Evolutionary conservation across 2,797 vertebrate genomes (phyloP).

Genomic region (Siniperca obscura): DNA sequence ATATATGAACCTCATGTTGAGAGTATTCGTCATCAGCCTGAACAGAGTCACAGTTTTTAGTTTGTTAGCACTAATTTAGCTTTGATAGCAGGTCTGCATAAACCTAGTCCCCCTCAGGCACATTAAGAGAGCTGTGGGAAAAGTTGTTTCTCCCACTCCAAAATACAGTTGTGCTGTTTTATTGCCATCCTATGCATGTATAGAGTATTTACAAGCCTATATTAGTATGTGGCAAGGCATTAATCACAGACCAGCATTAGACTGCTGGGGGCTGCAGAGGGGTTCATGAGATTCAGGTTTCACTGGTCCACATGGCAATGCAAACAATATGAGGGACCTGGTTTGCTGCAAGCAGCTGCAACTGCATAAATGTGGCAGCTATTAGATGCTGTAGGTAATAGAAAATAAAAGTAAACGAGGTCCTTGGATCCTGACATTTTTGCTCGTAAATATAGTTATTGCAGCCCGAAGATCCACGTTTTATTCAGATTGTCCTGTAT

Average conservation of each 20-base stretch:
- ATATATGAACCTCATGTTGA: conserved; percentile 9
- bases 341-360: not conserved
- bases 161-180: conserved; percentile 48
- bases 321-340: conserved; percentile 5
- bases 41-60: conserved; percentile 17
- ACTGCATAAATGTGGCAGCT: not conserved
- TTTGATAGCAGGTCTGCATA: conserved; percentile 10
- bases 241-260: conserved; percentile 32
- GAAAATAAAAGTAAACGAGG: conserved; percentile 10
- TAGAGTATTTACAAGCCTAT: conserved; percentile 39
- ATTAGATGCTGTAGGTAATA: not conserved
- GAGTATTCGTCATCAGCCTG: conserved; percentile 3
- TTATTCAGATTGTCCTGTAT: not conserved
- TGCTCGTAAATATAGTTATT: not conserved
- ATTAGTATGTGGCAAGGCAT: conserved; percentile 27
- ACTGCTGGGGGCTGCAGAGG: conserved; percentile 14
- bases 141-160: conserved; percentile 17
- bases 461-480: not conserved
- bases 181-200: conserved; percentile 17
- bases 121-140: conserved; percentile 27
- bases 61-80: conserved; percentile 25
- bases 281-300: conserved; percentile 12
- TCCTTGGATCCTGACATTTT: not conserved
- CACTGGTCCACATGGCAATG: conserved; percentile 26
- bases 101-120: conserved; percentile 2